These are phyloP conservation scores for Dendrolimus kikuchii DNA, from an alignment of 1,140 invertebrate genomes.

Conservation along the genomic window DNA sequence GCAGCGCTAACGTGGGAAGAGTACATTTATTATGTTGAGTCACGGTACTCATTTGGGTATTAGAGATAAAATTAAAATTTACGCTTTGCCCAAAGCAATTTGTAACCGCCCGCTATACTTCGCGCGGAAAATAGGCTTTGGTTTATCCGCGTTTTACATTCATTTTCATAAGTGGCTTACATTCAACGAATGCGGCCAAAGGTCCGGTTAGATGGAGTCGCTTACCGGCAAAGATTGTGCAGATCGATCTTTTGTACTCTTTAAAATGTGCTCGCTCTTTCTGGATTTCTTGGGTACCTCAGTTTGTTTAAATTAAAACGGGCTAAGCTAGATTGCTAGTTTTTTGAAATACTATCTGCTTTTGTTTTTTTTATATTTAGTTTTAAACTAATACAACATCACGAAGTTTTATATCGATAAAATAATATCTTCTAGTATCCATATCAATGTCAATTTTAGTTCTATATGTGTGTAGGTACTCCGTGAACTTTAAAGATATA, in stretches of 20 bases:
- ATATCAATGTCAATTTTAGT: background rate
- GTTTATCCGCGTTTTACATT: slow-evolving; percentile 66
- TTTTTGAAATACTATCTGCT: too few relatives aligned
- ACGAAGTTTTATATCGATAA: too few relatives aligned
- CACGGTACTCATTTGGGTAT: slow-evolving; percentile 69
- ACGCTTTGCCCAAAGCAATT: slow-evolving; percentile 70
- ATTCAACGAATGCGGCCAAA: slow-evolving; percentile 33
- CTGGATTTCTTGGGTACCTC: too few relatives aligned
- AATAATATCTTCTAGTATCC: too few relatives aligned
- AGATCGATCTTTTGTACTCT: background rate
- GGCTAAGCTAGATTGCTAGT: too few relatives aligned
- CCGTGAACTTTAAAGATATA: too few relatives aligned
- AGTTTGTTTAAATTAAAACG: too few relatives aligned
- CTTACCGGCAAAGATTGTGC: slow-evolving; percentile 1
- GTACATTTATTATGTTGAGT: slow-evolving; percentile 70
- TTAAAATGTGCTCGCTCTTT: background rate
- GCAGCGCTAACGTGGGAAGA: slow-evolving; percentile 56
- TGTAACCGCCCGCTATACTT: slow-evolving; percentile 64
- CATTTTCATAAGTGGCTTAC: slow-evolving; percentile 65
- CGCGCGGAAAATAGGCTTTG: slow-evolving; percentile 68
- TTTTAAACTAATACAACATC: too few relatives aligned
- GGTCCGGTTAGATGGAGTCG: slow-evolving; percentile 6
- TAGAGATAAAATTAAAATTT: slow-evolving; percentile 72
- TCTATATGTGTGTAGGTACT: too few relatives aligned
- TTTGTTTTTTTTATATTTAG: too few relatives aligned